phyloP scores from a whole-genome alignment of 2,113 vertebrate genomes.

The Saccopteryx leptura region DNA sequence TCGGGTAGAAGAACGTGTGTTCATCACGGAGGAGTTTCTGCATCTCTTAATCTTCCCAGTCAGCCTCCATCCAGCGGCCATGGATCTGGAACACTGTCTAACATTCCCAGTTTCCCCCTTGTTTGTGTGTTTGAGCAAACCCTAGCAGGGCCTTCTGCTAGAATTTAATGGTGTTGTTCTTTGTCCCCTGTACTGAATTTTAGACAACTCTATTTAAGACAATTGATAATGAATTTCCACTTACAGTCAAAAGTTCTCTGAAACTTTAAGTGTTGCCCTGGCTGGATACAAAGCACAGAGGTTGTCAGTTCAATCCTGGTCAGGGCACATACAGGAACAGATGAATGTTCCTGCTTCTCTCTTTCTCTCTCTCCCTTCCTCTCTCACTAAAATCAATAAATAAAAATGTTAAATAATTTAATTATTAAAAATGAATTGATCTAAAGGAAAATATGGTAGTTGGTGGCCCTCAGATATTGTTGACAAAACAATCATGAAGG shows the following conservation, averaged over 20 bases:
- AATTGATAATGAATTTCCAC: not conserved
- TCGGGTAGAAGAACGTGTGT: not conserved
- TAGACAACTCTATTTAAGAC: not conserved
- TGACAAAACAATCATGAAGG: not conserved
- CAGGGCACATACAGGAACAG: no score
- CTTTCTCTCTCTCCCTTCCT: no score
- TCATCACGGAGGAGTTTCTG: not conserved
- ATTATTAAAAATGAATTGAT: not conserved
- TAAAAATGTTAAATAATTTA: not conserved
- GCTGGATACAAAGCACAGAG: no score
- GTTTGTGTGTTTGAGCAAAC: not conserved
- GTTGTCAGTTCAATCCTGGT: no score
- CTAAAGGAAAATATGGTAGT: not conserved
- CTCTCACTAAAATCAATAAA: no score
- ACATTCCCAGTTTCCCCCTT: not conserved
- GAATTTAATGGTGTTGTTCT: rapidly evolving
- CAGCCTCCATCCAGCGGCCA: not conserved
- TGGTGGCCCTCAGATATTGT: not conserved
- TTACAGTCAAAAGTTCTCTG: not conserved
- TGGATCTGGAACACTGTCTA: rapidly evolving
- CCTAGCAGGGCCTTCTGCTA: not conserved
- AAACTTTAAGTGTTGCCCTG: not conserved
- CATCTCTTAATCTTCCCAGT: not conserved
- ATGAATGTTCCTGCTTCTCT: no score
- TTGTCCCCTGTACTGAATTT: not conserved